Conservation (phyloP, 2,113 vertebrate genomes). For the Lamprotornis superbus region DNA sequence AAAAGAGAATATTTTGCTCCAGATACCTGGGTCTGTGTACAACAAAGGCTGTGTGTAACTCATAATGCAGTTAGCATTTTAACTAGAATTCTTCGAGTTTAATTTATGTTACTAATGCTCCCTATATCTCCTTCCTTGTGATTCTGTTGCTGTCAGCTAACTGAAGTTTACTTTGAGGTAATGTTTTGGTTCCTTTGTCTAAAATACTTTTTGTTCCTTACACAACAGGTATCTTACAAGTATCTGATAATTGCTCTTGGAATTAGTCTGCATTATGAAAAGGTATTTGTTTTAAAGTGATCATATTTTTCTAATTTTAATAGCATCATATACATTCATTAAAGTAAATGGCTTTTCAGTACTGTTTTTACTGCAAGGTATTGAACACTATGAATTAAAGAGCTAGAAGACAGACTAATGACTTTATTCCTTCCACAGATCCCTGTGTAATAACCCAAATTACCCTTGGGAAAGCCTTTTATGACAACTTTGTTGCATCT, state of each 20-base stretch:
- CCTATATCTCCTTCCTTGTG: neutral
- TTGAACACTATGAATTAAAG: neutral
- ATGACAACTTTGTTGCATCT: neutral
- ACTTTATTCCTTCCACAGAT: neutral
- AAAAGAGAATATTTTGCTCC: neutral
- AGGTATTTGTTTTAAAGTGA: conserved; percentile 75
- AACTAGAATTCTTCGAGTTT: neutral
- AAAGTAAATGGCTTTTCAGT: neutral
- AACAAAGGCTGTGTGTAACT: neutral
- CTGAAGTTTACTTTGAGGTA: neutral
- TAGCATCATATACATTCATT: neutral
- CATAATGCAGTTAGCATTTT: neutral
- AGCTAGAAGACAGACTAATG: neutral
- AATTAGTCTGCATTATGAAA: conserved; percentile 89
- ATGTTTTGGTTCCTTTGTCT: neutral
- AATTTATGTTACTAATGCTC: neutral
- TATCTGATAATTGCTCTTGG: conserved; percentile 96
- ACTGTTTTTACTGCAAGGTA: neutral
- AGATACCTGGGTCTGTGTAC: neutral
- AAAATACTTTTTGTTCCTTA: neutral
- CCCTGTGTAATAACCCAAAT: neutral
- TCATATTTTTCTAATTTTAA: neutral
- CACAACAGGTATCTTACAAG: conserved; percentile 87
- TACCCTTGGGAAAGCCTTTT: neutral
- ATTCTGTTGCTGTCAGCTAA: neutral